Conservation (phyloP, 2,888 invertebrate genomes). For the Lasioglossum figueresi region DNA sequence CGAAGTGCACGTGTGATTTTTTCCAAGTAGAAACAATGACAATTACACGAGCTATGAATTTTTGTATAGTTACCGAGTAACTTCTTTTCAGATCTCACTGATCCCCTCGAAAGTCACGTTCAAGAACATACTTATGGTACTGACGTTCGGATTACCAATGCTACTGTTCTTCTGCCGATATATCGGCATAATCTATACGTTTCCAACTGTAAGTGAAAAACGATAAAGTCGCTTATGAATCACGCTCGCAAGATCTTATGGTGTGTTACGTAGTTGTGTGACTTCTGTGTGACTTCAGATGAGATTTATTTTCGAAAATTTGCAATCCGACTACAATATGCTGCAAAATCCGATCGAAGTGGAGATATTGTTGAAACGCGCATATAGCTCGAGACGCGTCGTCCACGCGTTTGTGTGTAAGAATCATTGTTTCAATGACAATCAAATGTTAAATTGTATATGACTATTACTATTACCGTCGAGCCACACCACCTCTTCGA, state of each 20-base stretch:
- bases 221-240: not conserved
- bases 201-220: not conserved
- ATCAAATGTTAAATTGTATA: not conserved
- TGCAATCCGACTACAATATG: not conserved
- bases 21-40: too few species aligned
- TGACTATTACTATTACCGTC: too few species aligned
- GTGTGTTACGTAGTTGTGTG: not conserved
- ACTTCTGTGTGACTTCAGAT: not conserved
- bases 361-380: not conserved
- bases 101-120: not conserved
- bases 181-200: not conserved
- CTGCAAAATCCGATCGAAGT: not conserved
- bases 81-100: not conserved
- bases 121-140: not conserved
- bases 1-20: too few species aligned
- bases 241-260: not conserved
- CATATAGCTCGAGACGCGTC: not conserved
- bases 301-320: constrained; percentile 3
- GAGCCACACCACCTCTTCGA: too few species aligned
- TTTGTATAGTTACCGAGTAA: too few species aligned
- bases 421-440: not conserved
- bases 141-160: not conserved
- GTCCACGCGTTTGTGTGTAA: not conserved
- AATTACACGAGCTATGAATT: too few species aligned
- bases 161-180: not conserved